Base-by-base conservation (phyloP, 2,888 invertebrate genomes). In the Falcaria lacertinaria region DNA sequence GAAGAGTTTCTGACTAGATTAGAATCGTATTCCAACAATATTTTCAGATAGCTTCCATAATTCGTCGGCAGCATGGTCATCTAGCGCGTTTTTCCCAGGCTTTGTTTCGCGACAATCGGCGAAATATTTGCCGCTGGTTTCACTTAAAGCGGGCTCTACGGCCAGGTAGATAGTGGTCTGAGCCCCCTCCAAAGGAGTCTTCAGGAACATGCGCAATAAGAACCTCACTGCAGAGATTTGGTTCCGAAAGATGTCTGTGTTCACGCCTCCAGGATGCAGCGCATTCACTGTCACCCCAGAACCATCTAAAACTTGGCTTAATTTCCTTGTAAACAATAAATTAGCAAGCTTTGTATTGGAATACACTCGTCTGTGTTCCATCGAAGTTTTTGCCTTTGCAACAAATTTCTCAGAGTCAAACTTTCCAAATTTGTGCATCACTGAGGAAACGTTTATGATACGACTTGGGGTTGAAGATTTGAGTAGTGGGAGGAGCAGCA, bases 231-330 rank as follows among this genome's bases (percentile, higher is more conserved):
- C 90, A 44, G 87, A 85, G 1, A 93, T 92, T 1, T 93, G 90
- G 57, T 92, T 92, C 39, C 94, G 89, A 91, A 95, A 95, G 39
- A 95, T 94, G 15, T 94, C 94, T 0, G 93, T 93, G 70, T 92
- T 92, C 36, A 95, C 93, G 76, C 94, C 91, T 15, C 96, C 96
- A 0, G 96, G 96, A 80, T 96, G 96, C 39, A 96, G 79, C 56
- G 93, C 94, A 69, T 96, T 96, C 0, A 91, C 95, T 0, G 94
- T 94, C 0, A 96, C 92, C 11, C 91, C 91, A 3, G 92, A 84
- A 1, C 92, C 77, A 53, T 83, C 79, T 62, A 95, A 64, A 0
- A 91, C 88, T 75, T 92, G 88, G 42, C 92, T 93, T 11, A 95
- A 66, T 4, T 95, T 94, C 38, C 90, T 80, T 0, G 94, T 94